Evolutionary conservation across 2,113 vertebrate species (phyloP), one percentile per base, ranked within the genome.

Genomic region (Melanerpes formicivorus): DNA sequence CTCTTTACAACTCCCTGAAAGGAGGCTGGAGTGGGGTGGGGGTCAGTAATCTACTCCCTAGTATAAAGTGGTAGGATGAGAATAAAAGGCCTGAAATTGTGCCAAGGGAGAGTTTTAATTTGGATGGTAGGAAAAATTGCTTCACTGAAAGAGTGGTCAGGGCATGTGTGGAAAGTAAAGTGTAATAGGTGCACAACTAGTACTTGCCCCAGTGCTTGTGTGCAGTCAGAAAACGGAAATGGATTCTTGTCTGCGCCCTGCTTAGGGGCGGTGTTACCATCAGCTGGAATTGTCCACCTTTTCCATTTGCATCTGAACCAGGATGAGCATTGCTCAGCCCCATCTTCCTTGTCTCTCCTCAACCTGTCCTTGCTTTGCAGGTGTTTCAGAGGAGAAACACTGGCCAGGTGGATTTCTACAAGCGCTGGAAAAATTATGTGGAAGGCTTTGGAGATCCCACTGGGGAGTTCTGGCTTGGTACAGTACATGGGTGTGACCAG

Each of bases 381-480:
- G 97, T 99, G 52, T 98, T 99, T 83, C 99, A 99, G 96, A 98
- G 98, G 62, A 96, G 98, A 50, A 98, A 93, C 90, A 98, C 85
- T 3, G 98, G 99, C 3, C 97, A 97, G 82, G 37, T 99, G 93
- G 98, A 99, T 96, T 99, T 99, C 93, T 98, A 98, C 97, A 99
- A 98, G 82, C 97, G 97, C 56, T 99, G 98, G 99, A 98, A 96
- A 94, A 98, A 98, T 80, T 99, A 99, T 4, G 95, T 98, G 32
- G 97, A 98, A 85, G 98, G 98, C 67, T 99, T 99, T 94, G 99
- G 99, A 83, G 97, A 99, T 88, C 95, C 98, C 93, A 97, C 93
- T 23, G 98, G 98, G 15, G 98, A 99, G 92, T 99, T 99, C 84
- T 99, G 99, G 98, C 97, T 99, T 40, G 98, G 99, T 99, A 97